phyloP scores from a whole-genome alignment of 2,113 vertebrate genomes.

The Hemibagrus wyckioides region DNA sequence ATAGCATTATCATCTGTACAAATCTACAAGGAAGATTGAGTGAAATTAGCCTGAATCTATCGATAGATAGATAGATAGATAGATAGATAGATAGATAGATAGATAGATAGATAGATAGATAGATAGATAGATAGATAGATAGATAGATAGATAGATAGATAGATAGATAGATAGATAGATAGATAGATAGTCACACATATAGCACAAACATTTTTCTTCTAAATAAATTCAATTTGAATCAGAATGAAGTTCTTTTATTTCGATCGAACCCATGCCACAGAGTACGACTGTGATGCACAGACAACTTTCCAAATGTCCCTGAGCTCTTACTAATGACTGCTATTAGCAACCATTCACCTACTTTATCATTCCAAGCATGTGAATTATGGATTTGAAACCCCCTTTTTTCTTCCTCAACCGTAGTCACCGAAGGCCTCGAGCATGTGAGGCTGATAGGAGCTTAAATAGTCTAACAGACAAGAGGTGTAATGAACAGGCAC shows the following conservation, averaged over 20 bases:
- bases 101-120: no score
- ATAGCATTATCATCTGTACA: neutral
- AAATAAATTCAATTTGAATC: neutral
- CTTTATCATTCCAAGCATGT: constrained; percentile 29
- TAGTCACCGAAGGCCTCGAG: constrained; percentile 16
- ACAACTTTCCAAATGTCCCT: constrained; percentile 33
- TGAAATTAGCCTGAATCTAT: no score
- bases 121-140: no score
- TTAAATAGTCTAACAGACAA: constrained; percentile 60
- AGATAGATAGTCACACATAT: no score
- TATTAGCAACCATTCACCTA: constrained; percentile 32
- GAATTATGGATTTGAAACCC: constrained; percentile 36
- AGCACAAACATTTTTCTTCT: no score
- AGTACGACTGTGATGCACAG: neutral
- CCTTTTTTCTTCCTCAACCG: neutral
- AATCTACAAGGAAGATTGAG: neutral
- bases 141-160: no score
- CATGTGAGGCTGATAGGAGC: constrained; percentile 10
- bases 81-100: no score
- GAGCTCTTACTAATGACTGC: constrained; percentile 37
- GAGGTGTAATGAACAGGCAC: constrained; percentile 62
- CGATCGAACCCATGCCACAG: neutral
- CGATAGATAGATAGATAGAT: no score
- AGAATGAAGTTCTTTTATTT: neutral
- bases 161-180: no score